Evolutionary conservation across 2,797 vertebrate species (phyloP).

Genomic region (Emys orbicularis): DNA sequence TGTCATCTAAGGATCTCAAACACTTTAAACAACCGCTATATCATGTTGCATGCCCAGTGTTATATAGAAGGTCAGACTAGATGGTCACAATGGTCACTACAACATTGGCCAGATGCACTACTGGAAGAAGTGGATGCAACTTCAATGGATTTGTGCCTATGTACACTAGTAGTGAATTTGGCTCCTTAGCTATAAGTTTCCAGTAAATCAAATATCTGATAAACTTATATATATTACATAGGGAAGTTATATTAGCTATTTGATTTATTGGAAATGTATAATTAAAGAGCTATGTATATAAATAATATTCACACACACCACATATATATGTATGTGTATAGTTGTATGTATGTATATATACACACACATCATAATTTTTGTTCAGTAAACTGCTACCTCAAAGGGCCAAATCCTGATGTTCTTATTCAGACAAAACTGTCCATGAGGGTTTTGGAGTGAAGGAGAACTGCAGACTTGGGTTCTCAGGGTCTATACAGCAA

Average conservation of each 20-base stretch:
- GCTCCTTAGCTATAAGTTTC: background rate
- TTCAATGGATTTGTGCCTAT: background rate
- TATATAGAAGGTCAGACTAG: background rate
- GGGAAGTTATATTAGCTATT: too few relatives aligned
- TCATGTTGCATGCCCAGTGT: background rate
- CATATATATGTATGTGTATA: too few relatives aligned
- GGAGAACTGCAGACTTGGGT: conserved; percentile 15
- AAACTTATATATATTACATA: background rate
- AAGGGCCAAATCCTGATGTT: background rate
- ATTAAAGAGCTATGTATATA: too few relatives aligned
- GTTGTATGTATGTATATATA: too few relatives aligned
- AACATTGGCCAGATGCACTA: background rate
- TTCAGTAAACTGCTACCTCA: background rate
- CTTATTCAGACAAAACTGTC: background rate
- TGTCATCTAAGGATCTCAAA: background rate
- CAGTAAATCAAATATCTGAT: background rate
- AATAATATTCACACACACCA: too few relatives aligned
- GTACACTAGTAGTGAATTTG: background rate
- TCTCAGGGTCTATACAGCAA: background rate
- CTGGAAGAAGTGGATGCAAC: background rate
- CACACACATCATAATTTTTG: too few relatives aligned
- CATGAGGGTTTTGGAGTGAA: background rate
- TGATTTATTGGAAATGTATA: too few relatives aligned
- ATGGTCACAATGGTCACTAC: background rate
- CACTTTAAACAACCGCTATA: background rate